Base-by-base conservation (phyloP, 2,888 invertebrate species). In the Acrobasis consociella region DNA sequence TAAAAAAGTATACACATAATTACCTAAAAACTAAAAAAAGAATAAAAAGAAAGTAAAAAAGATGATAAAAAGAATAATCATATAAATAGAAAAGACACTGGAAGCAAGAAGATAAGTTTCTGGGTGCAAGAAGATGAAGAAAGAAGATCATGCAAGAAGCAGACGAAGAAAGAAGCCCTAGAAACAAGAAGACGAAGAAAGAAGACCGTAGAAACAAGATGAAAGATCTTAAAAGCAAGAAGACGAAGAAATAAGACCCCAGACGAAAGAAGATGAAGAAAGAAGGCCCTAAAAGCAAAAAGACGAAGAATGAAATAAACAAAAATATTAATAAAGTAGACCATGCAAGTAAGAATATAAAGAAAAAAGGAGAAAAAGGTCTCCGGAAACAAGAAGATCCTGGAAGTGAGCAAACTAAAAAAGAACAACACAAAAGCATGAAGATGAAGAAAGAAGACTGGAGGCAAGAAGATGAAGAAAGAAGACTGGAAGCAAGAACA, bases 221-320 rank as follows among this genome's bases (percentile, higher is more conserved):
- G 61, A 46, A 22, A 22, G 22, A 22, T 22, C 11, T 1, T 2
- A 15, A 10, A 22, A 31, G 15, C 37, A 50, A 58, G 42, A 65
- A 15, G 63, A 62, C 53, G 53, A 62, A 51, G 37, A 58, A 60
- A 42, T 42, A 68, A 59, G 59, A 55, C 49, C 9, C 22, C 16
- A 58, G 50, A 62, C 22, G 38, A 49, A 0, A 58, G 66, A 53
- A 51, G 61, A 46, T 13, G 50, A 66, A 59, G 58, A 64, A 55
- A 58, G 62, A 63, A 64, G 53, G 58, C 39, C 10, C n/a, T n/a
- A 10, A n/a, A 42, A 17, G 22, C 22, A 22, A 22, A 66, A 56
- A 49, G 61, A 49, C 10, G 50, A 65, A 58, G 51, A 65, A 51
- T 56, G 60, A 63, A 64, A n/a, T n/a, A n/a, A n/a, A n/a, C n/a